A percentile compares a stretch with the other conserved stretches of the same genome.
phyloP scores from a whole-genome alignment of 2,888 invertebrate genomes.

The Eupithecia centaureata region DNA sequence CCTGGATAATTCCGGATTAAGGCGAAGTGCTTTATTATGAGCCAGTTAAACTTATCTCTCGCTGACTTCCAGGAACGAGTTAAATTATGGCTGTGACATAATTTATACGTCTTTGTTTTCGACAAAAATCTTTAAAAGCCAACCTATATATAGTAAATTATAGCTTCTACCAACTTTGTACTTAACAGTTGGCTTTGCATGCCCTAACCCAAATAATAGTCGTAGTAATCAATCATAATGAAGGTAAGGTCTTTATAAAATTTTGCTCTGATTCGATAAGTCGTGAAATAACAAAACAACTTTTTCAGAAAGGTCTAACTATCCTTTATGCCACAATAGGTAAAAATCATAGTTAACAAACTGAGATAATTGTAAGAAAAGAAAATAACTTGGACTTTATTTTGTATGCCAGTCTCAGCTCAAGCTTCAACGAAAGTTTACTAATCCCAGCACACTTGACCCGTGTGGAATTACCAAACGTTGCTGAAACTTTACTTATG shows the following conservation, averaged over 20 bases:
- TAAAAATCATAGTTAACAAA: no score
- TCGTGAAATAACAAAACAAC: no score
- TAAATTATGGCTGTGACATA: background rate
- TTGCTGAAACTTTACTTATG: conserved; percentile 2
- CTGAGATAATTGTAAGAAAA: no score
- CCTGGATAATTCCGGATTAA: conserved; percentile 23
- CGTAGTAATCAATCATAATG: no score
- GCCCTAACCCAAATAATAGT: no score
- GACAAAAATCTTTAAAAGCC: background rate
- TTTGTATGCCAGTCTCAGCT: background rate
- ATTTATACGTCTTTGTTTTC: conserved; percentile 10
- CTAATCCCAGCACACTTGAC: conserved; percentile 6
- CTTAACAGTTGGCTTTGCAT: no score
- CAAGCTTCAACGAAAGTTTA: conserved; percentile 1
- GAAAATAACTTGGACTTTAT: background rate
- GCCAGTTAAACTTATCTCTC: conserved; percentile 22
- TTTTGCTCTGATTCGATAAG: no score
- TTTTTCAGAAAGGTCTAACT: no score
- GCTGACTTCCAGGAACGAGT: conserved; percentile 8
- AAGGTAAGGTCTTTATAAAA: no score
- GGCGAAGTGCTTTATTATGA: conserved; percentile 16
- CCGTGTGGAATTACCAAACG: background rate
- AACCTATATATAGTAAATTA: no score
- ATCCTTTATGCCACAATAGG: no score
- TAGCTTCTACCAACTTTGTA: no score